Percentiles rank a stretch among this genome's conserved stretches.
Evolutionary conservation across 2,797 vertebrate species (phyloP).

Genomic region (Ataeniobius toweri): DNA sequence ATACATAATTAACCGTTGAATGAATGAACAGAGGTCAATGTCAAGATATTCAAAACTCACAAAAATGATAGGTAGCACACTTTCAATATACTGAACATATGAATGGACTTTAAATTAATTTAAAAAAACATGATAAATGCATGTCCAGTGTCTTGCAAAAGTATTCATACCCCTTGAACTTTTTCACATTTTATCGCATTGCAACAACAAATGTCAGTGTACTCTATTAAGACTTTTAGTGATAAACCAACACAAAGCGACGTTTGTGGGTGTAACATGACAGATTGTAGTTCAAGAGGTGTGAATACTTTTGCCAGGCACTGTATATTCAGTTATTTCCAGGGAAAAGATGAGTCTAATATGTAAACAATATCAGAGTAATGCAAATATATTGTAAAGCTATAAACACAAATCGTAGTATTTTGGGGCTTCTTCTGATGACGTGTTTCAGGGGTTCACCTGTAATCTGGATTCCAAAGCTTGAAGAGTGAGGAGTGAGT

Average conservation of each 20-base stretch:
- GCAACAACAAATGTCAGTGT: neutral
- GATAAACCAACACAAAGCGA: neutral
- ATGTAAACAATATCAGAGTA: neutral
- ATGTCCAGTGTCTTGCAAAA: neutral
- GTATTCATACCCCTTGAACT: neutral
- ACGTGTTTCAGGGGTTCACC: constrained; percentile 69
- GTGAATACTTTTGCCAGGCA: neutral
- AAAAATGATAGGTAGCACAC: neutral
- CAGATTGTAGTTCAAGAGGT: neutral
- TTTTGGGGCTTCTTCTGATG: neutral
- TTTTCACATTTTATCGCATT: neutral
- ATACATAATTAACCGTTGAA: constrained; percentile 1
- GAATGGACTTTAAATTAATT: neutral
- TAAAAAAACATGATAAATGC: neutral
- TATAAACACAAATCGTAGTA: neutral
- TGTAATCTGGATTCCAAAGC: constrained; percentile 89
- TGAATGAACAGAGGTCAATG: neutral
- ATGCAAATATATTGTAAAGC: neutral
- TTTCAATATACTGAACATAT: neutral
- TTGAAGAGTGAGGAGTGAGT: constrained; percentile 79
- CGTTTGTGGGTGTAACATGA: no score
- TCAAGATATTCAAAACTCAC: neutral
- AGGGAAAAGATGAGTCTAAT: neutral
- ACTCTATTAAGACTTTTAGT: neutral
- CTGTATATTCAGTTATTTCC: neutral